Evolutionary conservation across 2,797 vertebrate species (phyloP).

Genomic region (Gymnoscopelus braueri): DNA sequence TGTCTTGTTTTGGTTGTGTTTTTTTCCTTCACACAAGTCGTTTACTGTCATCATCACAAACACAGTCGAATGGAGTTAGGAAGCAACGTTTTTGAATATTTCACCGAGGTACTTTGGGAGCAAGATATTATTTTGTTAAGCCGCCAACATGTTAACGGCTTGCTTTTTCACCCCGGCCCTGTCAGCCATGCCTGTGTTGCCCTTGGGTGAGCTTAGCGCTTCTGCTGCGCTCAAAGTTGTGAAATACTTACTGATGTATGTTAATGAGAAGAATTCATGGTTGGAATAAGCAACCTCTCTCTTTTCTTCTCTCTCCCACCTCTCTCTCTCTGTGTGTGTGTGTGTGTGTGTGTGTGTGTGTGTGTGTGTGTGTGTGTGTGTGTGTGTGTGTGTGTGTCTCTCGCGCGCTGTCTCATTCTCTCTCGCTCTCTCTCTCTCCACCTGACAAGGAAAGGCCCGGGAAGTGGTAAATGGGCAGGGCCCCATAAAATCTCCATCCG

Average conservation of each 20-base stretch:
- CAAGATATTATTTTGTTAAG: conserved; percentile 82
- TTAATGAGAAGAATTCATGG: conserved; percentile 78
- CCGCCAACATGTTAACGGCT: conserved; percentile 82
- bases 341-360: too few species aligned
- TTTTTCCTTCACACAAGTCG: conserved; percentile 62
- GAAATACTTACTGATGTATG: conserved; percentile 83
- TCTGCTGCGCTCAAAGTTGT: conserved; percentile 79
- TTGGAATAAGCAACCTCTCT: conserved; percentile 72
- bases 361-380: too few species aligned
- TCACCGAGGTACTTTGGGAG: conserved; percentile 78
- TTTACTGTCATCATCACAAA: conserved; percentile 81
- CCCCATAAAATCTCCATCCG: conserved; percentile 74
- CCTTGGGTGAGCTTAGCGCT: conserved; percentile 84
- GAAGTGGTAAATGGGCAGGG: conserved; percentile 75
- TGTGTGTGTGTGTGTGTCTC: conserved; percentile 10
- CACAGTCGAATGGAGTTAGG: conserved; percentile 77
- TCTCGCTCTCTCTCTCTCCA: conserved; percentile 37
- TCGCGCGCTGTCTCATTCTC: conserved; percentile 39
- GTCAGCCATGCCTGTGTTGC: conserved; percentile 79
- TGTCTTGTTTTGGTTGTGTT: conserved; percentile 36
- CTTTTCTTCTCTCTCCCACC: conserved; percentile 28
- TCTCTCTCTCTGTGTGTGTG: conserved; percentile 32
- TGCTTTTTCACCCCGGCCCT: conserved; percentile 73
- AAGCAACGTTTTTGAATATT: conserved; percentile 79
- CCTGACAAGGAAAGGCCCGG: conserved; percentile 70